These are phyloP conservation scores for Aurelia aurita complex sp. Pacific DNA, from an alignment of 30 jellyfish, hydroid and myxozoan species.

Conservation along the genomic window DNA sequence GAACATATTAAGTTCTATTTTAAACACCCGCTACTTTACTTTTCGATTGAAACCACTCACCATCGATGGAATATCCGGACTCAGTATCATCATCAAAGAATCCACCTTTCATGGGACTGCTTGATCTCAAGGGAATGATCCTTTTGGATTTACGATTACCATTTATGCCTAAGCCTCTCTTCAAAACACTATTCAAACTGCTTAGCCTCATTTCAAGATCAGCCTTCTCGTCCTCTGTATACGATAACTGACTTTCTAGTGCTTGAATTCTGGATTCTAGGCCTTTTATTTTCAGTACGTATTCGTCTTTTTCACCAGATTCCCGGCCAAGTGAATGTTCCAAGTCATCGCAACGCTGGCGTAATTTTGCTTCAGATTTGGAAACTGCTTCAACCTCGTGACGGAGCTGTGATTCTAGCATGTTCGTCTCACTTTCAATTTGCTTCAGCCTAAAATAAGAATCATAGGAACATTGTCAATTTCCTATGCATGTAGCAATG, in stretches of 20 bases:
- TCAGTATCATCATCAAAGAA: slow-evolving; percentile 47
- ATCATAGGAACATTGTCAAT: background rate
- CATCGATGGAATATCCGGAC: slow-evolving; percentile 55
- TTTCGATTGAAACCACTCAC: background rate
- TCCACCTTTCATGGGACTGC: slow-evolving; percentile 63
- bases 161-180: slow-evolving; percentile 34
- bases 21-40: too few relatives aligned
- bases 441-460: slow-evolving; percentile 40
- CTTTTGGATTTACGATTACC: slow-evolving; percentile 25
- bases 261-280: slow-evolving; percentile 72
- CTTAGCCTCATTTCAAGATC: slow-evolving; percentile 69
- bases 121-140: slow-evolving; percentile 29
- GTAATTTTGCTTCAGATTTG: slow-evolving; percentile 49
- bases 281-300: slow-evolving; percentile 16
- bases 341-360: slow-evolving; percentile 69
- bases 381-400: slow-evolving; percentile 62
- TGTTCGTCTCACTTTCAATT: slow-evolving; percentile 58
- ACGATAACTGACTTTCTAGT: slow-evolving; percentile 53
- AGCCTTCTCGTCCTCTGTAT: slow-evolving; percentile 69
- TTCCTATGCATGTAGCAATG: background rate
- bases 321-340: slow-evolving; percentile 59
- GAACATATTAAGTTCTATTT: too few relatives aligned
- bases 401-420: slow-evolving; percentile 63
- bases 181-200: slow-evolving; percentile 35
- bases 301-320: slow-evolving; percentile 57